Evolutionary conservation across 2,888 invertebrate genomes (phyloP), one percentile per base, ranked within the genome.

Genomic region (Drosophila macrospina): DNA sequence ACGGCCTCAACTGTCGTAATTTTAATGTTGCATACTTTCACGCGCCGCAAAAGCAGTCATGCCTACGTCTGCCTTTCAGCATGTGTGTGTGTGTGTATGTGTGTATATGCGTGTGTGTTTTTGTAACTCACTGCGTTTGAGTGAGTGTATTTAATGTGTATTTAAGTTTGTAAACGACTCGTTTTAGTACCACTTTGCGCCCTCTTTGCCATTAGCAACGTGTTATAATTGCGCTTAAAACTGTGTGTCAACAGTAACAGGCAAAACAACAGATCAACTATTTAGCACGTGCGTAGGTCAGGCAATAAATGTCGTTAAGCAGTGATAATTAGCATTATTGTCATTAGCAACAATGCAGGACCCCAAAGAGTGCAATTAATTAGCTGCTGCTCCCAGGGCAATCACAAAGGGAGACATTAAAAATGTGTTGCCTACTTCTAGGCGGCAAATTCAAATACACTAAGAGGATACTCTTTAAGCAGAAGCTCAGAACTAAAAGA

Each of bases 11-110:
- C 34, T 54, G 59, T 13, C 56, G 54, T 54, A 20, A 34, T 42
- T 64, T 74, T 54, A 44, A 10, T 41, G 45, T 45, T 71, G 75
- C 66, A 82, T 74, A 74, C 50, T 69, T 75, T 79, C 57, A 68
- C 65, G 80, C 76, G 68, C 42, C 4, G 37, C 42, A 54, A 54
- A 37, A 10, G 44, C 41, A 54, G 11, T 60, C 37, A 30, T 37
- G 51, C 34, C 56, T 41, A 44, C 20, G n/a, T n/a, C 11, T 30
- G 7, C 11, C 10, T 36, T 13, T 11, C 4, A 8, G 16, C 1
- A 15, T 26, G 30, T 41, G 48, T 34, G 32, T 42, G 8, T n/a
- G 16, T 24, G 42, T 48, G 37, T 39, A 32, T 20, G 44, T 26
- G 24, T 24, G 32, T 16, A 41, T 54, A 20, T 24, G 50, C 50